Conservation (phyloP, 2,797 vertebrate genomes). For the Enteromius afrohamiltoni region DNA sequence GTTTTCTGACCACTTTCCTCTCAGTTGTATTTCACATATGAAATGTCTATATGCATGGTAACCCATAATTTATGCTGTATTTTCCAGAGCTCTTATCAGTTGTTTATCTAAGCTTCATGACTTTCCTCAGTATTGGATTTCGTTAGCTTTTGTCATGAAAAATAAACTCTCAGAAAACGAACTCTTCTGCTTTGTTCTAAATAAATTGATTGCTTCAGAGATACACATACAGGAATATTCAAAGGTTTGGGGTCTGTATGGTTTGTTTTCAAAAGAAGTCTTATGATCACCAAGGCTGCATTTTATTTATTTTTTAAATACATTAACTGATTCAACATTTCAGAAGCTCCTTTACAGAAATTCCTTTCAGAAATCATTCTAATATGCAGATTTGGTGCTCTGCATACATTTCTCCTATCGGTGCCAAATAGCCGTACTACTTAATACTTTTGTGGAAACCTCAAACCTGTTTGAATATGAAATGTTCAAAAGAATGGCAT, state of each 20-base stretch:
- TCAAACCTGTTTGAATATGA: neutral
- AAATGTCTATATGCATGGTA: slow-evolving; percentile 7
- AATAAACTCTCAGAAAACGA: slow-evolving; percentile 1
- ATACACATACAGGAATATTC: neutral
- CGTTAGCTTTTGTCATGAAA: neutral
- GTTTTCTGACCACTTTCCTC: slow-evolving; percentile 6
- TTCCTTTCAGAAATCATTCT: neutral
- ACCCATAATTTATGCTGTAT: neutral
- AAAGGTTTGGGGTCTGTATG: neutral
- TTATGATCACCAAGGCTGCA: neutral
- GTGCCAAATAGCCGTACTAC: neutral
- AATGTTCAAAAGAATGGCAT: neutral
- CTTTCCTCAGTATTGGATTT: neutral
- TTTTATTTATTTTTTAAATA: neutral
- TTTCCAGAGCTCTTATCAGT: slow-evolving; percentile 18
- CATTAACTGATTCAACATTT: neutral
- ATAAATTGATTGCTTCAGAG: neutral
- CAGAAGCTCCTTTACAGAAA: neutral
- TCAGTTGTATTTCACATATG: neutral
- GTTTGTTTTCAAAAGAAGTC: neutral
- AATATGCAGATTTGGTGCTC: neutral
- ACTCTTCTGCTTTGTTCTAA: neutral
- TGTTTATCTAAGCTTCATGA: neutral
- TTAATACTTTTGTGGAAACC: neutral
- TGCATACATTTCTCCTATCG: neutral